These are phyloP conservation scores for Rallus crepitans DNA, from an alignment of 2,797 vertebrate genomes.

Conservation along the genomic window DNA sequence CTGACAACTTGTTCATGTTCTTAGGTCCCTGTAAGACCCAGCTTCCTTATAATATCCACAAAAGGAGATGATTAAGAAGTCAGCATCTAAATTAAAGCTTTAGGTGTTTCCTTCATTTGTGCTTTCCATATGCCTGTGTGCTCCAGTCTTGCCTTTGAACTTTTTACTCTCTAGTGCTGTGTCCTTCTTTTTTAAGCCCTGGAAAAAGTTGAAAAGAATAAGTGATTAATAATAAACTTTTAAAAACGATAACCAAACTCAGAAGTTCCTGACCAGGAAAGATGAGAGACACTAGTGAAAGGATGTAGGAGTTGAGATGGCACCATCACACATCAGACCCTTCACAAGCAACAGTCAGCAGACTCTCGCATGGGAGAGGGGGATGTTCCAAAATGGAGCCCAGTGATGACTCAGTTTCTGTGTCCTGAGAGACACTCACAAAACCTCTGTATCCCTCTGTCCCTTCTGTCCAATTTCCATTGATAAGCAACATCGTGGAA, in stretches of 20 bases:
- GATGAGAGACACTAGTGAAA: background rate
- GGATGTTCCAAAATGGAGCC: rapidly evolving
- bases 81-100: background rate
- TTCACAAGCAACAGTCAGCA: background rate
- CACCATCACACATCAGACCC: background rate
- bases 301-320: background rate
- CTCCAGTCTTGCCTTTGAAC: background rate
- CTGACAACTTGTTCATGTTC: background rate
- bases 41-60: background rate
- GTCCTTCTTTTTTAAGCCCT: background rate
- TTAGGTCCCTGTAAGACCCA: background rate
- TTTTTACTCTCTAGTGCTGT: background rate
- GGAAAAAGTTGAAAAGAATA: background rate
- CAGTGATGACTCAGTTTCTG: background rate
- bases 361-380: rapidly evolving
- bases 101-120: background rate
- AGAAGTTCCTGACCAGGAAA: background rate
- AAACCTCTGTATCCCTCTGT: background rate
- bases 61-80: background rate
- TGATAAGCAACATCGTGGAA: background rate
- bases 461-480: background rate
- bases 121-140: background rate
- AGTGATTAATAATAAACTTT: background rate
- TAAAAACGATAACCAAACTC: background rate
- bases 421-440: background rate